phyloP scores from a whole-genome alignment of 2,113 vertebrate genomes.

The Hyperoodon ampullatus region DNA sequence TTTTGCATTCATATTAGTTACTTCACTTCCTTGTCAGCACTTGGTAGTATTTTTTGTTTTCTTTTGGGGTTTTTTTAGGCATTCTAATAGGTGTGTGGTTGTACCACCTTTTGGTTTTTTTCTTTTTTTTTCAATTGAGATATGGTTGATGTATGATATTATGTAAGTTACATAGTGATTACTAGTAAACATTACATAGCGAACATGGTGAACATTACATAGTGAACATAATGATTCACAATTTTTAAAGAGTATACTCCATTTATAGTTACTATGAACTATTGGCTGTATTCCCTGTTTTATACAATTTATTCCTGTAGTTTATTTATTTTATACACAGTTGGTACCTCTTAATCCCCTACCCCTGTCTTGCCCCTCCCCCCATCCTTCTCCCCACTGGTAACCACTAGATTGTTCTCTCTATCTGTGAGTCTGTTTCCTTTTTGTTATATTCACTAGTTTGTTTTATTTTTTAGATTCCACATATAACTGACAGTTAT shows the following conservation, averaged over 20 bases:
- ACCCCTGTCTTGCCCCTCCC: not conserved
- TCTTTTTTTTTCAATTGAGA: not conserved
- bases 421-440: not conserved
- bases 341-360: not conserved
- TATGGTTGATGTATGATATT: not conserved
- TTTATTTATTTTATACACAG: not conserved
- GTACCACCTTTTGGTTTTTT: not conserved
- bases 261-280: not conserved
- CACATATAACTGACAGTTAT: not conserved
- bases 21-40: not conserved
- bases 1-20: not conserved
- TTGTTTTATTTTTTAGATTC: not conserved
- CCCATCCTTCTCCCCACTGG: not conserved
- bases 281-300: not conserved
- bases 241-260: not conserved
- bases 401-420: not conserved
- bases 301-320: not conserved
- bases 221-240: not conserved
- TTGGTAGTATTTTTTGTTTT: not conserved
- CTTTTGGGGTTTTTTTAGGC: not conserved
- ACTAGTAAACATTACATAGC: no score
- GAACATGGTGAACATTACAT: no score
- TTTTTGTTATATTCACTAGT: not conserved
- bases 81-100: not conserved
- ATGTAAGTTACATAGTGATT: not conserved